Base-by-base conservation (phyloP, 2,113 vertebrate species). In the Salvator merianae region DNA sequence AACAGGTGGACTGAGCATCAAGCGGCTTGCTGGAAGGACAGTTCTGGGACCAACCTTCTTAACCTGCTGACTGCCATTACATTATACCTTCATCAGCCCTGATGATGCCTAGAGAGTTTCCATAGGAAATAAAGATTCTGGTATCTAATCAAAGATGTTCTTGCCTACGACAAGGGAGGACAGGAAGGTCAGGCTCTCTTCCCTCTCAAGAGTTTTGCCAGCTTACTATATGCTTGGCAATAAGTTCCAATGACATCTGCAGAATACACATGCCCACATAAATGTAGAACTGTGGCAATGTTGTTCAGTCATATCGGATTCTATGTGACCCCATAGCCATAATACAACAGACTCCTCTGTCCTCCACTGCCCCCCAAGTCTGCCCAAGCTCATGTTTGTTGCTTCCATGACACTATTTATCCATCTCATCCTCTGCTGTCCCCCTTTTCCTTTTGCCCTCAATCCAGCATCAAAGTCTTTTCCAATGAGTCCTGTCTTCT, bases 161-260 rank as follows among this genome's bases (percentile, higher is more conserved):
- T 22, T 34, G 26, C 0, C 0, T 3, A 66, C 77, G 3, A n/a
- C 2, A 47, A 47, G 43, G 43, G 43, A 1, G 4, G 7, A 50
- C 68, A 86, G 80, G 79, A 47, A 7, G 1, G 0, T 36, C 59
- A 68, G 7, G 12, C 0, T 28, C 85, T 71, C 73, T 63, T 40
- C 66, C 79, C 47, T 34, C 55, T 59, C 14, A 5, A 14, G 50
- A 59, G 9, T 36, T 36, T 75, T 1, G 6, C 26, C 3, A 1
- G 32, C 22, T 70, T 66, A 7, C 5, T 28, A 81, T 65, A 43
- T 53, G 3, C 62, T 50, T 47, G 26, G 13, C n/a, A 32, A 5
- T 22, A 68, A 30, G n/a, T 26, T 70, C 8, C 43, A 53, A 10
- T 53, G 43, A 80, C 50, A 80, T 32, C 43, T 53, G 65, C 24